phyloP scores from a whole-genome alignment of 2,797 vertebrate species.

The Ciconia nigra region DNA sequence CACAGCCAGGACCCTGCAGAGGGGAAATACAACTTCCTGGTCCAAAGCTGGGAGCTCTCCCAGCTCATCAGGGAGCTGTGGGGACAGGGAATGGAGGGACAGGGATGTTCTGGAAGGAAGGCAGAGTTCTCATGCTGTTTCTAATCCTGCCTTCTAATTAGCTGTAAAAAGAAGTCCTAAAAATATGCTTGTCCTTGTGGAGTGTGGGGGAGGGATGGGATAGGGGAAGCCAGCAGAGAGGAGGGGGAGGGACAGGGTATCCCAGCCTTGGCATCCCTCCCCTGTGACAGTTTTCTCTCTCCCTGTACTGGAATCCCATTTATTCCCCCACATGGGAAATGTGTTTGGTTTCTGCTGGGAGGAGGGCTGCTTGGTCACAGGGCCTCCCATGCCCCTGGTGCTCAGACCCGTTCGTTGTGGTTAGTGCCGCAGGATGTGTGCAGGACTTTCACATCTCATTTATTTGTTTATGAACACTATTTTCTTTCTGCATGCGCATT shows the following conservation, averaged over 20 bases:
- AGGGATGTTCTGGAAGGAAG: not conserved
- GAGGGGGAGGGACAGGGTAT: not conserved
- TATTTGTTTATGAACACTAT: not conserved
- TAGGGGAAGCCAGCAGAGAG: not conserved
- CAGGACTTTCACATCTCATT: not conserved
- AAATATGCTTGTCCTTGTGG: not conserved
- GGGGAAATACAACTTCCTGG: not conserved
- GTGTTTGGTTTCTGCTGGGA: not conserved
- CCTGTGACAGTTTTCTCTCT: not conserved
- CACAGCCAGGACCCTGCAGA: not conserved
- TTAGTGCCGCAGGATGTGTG: not conserved
- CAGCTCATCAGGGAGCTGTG: not conserved
- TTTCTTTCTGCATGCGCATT: constrained; percentile 13
- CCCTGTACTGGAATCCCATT: not conserved
- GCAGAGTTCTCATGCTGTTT: constrained; percentile 17
- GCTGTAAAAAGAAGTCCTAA: not conserved
- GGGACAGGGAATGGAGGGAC: not conserved
- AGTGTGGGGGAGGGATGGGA: not conserved
- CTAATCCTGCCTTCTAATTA: constrained; percentile 13
- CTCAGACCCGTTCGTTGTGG: not conserved
- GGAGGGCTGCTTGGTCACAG: not conserved
- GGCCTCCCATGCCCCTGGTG: not conserved
- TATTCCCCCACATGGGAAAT: not conserved
- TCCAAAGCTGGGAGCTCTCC: not conserved
- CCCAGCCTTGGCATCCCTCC: not conserved